Conservation (phyloP, 2,888 invertebrate genomes). For the Nemotelus nigrinus region DNA sequence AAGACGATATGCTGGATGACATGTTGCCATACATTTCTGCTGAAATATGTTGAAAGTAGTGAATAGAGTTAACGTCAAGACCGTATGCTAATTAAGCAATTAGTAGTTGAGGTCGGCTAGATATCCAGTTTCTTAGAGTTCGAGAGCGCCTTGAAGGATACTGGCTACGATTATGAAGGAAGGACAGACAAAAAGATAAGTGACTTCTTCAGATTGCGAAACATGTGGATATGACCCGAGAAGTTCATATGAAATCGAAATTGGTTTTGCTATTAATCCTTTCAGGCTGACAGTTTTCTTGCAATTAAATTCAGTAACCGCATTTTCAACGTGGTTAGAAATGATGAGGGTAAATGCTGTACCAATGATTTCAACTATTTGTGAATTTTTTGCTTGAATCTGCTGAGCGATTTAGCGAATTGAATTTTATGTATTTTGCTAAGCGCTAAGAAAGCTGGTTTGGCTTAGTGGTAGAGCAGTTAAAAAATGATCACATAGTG, state of each 20-base stretch:
- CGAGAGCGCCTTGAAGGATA: slow-evolving; percentile 24
- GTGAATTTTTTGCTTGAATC: background rate
- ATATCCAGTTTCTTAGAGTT: slow-evolving; percentile 52
- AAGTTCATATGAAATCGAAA: background rate
- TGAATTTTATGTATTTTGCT: no score
- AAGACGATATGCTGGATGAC: slow-evolving; percentile 10
- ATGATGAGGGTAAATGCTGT: background rate
- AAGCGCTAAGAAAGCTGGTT: no score
- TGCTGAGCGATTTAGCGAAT: background rate
- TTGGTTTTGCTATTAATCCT: slow-evolving; percentile 18
- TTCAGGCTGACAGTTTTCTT: slow-evolving; percentile 26
- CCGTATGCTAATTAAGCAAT: slow-evolving; percentile 66
- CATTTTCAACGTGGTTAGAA: slow-evolving; percentile 23
- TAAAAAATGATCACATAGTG: no score
- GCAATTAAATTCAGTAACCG: background rate
- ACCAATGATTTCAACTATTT: background rate
- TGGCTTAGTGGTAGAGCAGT: no score
- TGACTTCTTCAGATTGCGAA: slow-evolving; percentile 25
- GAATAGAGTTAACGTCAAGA: slow-evolving; percentile 55
- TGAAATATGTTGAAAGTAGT: background rate
- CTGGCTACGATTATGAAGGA: slow-evolving; percentile 15
- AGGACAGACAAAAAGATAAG: slow-evolving; percentile 30
- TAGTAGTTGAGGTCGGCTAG: slow-evolving; percentile 62
- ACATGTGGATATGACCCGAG: background rate
- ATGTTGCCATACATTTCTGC: background rate